phyloP scores from a whole-genome alignment of 2,888 invertebrate species.

The Alviniconcha strummeri region DNA sequence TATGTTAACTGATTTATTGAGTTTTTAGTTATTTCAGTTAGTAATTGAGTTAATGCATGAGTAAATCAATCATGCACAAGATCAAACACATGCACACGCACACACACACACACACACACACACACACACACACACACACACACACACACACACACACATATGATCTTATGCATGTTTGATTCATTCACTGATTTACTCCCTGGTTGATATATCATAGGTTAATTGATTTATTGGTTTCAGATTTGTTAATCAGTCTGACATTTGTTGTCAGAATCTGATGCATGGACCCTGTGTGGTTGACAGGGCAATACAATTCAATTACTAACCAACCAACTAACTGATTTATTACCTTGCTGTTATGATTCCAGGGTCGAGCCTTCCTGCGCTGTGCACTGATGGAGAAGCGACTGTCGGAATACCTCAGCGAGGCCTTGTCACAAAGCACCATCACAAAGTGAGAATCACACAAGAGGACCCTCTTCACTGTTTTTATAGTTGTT shows the following conservation, averaged over 20 bases:
- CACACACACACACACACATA: neutral
- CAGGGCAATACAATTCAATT: too few relatives aligned
- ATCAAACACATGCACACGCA: neutral
- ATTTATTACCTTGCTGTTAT: neutral
- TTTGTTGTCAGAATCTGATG: too few relatives aligned
- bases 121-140: neutral
- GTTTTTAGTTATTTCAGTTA: too few relatives aligned
- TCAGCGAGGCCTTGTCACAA: conserved; percentile 53
- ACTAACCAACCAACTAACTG: too few relatives aligned
- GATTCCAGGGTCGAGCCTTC: conserved; percentile 62
- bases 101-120: neutral
- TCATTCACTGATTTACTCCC: too few relatives aligned
- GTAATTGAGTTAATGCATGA: too few relatives aligned
- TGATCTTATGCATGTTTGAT: neutral
- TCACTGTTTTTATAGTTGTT: neutral
- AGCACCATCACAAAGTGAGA: conserved; percentile 52
- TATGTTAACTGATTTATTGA: too few relatives aligned
- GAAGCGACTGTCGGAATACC: conserved; percentile 62
- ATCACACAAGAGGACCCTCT: neutral
- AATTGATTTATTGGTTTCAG: too few relatives aligned
- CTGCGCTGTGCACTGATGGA: conserved; percentile 65
- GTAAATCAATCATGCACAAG: neutral
- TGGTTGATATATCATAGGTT: too few relatives aligned
- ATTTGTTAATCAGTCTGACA: too few relatives aligned
- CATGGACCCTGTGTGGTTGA: too few relatives aligned